A percentile compares a stretch with the other conserved stretches of the same genome.
These are phyloP conservation scores for Platyscapa corneri DNA, from an alignment of 1,140 invertebrate genomes.

Conservation along the genomic window DNA sequence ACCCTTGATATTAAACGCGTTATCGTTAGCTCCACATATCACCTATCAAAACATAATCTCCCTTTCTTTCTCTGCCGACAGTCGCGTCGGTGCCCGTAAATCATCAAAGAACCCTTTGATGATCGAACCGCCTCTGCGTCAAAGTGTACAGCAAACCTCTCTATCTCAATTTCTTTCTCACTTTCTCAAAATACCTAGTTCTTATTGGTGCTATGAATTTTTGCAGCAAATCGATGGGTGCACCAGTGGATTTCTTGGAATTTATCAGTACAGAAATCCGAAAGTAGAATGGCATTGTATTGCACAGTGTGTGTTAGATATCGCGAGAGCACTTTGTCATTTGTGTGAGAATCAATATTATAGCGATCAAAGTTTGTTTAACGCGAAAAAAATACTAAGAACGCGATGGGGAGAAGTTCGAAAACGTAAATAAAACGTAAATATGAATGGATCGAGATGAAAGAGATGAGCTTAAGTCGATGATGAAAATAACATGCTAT, in stretches of 20 bases:
- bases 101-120: constrained; percentile 43
- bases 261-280: no score
- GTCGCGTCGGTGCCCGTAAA: not conserved
- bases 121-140: constrained; percentile 10
- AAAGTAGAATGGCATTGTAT: no score
- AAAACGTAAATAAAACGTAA: no score
- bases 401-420: not conserved
- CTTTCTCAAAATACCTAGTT: constrained; percentile 1
- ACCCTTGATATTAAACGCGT: not conserved
- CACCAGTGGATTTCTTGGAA: no score
- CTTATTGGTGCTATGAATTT: constrained; percentile 33
- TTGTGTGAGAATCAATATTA: not conserved
- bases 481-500: no score
- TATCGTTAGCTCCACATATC: not conserved
- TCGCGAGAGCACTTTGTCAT: not conserved
- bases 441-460: no score
- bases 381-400: not conserved
- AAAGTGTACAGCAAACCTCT: constrained; percentile 8
- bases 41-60: constrained; percentile 30
- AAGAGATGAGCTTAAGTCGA: no score
- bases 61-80: not conserved
- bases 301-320: not conserved
- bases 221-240: no score
- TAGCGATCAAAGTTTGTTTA: not conserved
- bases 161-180: not conserved